Conservation (phyloP, 2,797 vertebrate species). For the Dicrostonyx torquatus region DNA sequence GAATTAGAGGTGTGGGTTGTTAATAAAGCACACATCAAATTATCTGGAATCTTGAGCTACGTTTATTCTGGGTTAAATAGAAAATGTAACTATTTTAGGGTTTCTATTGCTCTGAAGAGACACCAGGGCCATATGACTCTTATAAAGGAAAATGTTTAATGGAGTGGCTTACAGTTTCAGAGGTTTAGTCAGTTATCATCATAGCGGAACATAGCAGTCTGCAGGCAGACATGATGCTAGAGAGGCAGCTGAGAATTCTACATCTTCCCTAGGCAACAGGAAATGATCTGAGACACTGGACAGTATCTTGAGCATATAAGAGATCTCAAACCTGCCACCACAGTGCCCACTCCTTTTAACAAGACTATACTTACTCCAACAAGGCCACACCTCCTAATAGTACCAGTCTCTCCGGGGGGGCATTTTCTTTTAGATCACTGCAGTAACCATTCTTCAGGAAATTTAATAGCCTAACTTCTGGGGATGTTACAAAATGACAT, state of each 20-base stretch:
- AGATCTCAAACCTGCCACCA: background rate
- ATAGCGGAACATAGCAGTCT: background rate
- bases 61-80: conserved; percentile 29
- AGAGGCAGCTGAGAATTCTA: background rate
- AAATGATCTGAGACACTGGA: background rate
- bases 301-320: background rate
- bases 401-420: background rate
- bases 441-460: conserved; percentile 25
- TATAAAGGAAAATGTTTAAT: background rate
- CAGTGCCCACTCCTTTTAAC: background rate
- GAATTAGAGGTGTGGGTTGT: conserved; percentile 10
- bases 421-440: background rate
- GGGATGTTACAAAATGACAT: background rate
- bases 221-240: background rate
- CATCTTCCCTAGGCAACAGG: background rate
- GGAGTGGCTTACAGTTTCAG: background rate
- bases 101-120: background rate
- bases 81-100: background rate
- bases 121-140: background rate
- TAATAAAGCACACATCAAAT: background rate
- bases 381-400: background rate
- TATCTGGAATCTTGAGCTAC: conserved; percentile 25
- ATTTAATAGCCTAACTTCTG: background rate
- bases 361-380: background rate
- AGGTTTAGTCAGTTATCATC: background rate